Base-by-base conservation (phyloP, 2,888 invertebrate species). In the Tribolium freemani region DNA sequence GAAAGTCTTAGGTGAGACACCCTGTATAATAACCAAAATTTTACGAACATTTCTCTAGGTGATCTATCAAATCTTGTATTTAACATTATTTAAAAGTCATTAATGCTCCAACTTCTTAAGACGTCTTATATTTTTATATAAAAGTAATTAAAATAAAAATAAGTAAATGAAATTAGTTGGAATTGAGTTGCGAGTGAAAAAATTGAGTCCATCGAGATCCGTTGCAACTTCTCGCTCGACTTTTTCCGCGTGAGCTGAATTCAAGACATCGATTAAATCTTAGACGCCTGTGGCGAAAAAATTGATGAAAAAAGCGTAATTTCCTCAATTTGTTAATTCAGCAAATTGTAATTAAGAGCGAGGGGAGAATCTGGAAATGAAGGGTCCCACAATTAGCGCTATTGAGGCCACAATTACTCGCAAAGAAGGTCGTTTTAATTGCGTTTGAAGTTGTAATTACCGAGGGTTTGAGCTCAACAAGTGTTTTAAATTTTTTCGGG, bases 341-440 rank as follows among this genome's bases (percentile, higher is more conserved):
- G 10, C 56, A 56, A 56, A 11, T 56, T 44, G 57, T 44, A 57
- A 57, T 57, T 60, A 51, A 16, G 51, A 51, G 9, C 16, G 57
- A 48, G 51, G 61, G 48, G 61, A 48, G 46, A 26, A 21, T 21
- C 16, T 20, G 20, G 20, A 61, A 54, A 66, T 56, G 54, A 64
- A 54, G 54, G 16, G 21, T 45, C 46, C 66, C 45, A 66, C 56
- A 67, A 67, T 67, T 67, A 57, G 67, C 46, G 31, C 48, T 20
- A 67, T 67, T 57, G 67, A 67, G 26, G 8, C 67, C 67, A 48
- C 67, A 67, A 67, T 67, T 67, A 67, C 21, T 26, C 31, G 6
- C 5, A 26, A 20, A 67, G 45, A 45, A 64, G 64, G 54, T 48
- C 56, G 56, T 46, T 67, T 67, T 67, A 67, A 67, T 67, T 67